Base-by-base conservation (phyloP, 2,888 invertebrate species). In the Metellina segmentata region DNA sequence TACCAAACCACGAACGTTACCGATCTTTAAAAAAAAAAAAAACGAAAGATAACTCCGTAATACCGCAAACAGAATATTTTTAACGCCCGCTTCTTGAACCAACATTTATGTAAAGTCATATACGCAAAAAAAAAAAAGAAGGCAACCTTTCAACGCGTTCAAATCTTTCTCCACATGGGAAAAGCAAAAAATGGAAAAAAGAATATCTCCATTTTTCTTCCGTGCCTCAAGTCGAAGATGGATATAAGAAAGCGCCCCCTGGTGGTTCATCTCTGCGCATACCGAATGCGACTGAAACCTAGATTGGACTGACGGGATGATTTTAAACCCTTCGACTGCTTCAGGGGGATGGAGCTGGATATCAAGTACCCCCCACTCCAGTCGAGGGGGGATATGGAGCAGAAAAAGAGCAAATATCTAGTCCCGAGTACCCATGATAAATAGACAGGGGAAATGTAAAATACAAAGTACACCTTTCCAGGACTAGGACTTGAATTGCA, bases 371-470 rank as follows among this genome's bases (percentile, higher is more conserved):
- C 19, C 72, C 52, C 72, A 52, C 51, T 20, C 52, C n/a, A 52
- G n/a, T 79, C 87, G 34, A 53, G 61, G 34, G 34, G 51, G 74
- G 13, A 34, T 19, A 7, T n/a, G n/a, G 51, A 52, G 51, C n/a
- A 81, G 53, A 53, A 53, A 75, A 16, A 79, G 72, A 83, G 16
- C 9, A 34, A 87, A 77, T 88, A 52, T 34, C 34, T 2, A 34
- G 34, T 34, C 88, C 81, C 72, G 19, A 49, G 34, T 87, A 70
- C 52, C 88, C 69, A 49, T 72, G 74, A 88, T 88, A 88, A 81
- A 81, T 71, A 74, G 88, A 48, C 85, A 13, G 16, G 79, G 88
- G 81, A 88, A n/a, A 81, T 88, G 81, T 88, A 88, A 88, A 88
- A 74, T 88, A 81, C 81, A 81, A 88, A 88, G 88, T 88, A 81